Base-by-base conservation (phyloP, 2,888 invertebrate genomes). In the Drosophila rubida region DNA sequence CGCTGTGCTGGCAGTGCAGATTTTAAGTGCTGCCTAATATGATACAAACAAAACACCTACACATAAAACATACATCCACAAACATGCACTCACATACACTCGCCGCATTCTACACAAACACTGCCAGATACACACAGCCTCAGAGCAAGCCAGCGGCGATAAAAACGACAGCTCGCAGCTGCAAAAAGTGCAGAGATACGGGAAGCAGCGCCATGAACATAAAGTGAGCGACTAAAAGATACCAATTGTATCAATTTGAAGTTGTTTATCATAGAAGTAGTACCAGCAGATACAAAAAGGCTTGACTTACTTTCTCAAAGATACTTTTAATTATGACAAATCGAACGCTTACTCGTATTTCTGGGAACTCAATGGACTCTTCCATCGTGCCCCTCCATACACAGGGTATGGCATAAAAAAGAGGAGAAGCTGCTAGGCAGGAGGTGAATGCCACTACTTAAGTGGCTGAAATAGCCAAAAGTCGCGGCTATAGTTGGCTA, bases 381-480 rank as follows among this genome's bases (percentile, higher is more conserved):
- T n/a, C n/a, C n/a, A n/a, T n/a, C 8, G 3, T 32, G n/a, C n/a
- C n/a, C 4, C n/a, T 9, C 1, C 8, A 23, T n/a, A 8, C 19
- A 49, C 55, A 74, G 64, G 48, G 78, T 58, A 70, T 46, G 0
- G 22, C 19, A 25, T 7, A 35, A 55, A 59, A 14, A 44, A 66
- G 48, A 49, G 59, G 55, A 77, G 73, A 67, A 59, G 78, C 69
- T 63, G 63, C 58, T 64, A 63, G 49, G 16, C 60, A 54, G 66
- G 83, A 79, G 82, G 83, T 85, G 80, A 87, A 87, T 85, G 82
- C 70, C 86, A 76, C 82, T 74, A 48, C 77, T 71, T 80, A 85
- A 87, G 77, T 82, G 82, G 80, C 86, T 53, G 23, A 62, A 82
- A 80, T 82, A 77, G 59, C 80, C 80, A 73, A 73, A 69, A 70